Evolutionary conservation across 2,113 vertebrate species (phyloP), one percentile per base, ranked within the genome.

Genomic region (Phaethon lepturus): DNA sequence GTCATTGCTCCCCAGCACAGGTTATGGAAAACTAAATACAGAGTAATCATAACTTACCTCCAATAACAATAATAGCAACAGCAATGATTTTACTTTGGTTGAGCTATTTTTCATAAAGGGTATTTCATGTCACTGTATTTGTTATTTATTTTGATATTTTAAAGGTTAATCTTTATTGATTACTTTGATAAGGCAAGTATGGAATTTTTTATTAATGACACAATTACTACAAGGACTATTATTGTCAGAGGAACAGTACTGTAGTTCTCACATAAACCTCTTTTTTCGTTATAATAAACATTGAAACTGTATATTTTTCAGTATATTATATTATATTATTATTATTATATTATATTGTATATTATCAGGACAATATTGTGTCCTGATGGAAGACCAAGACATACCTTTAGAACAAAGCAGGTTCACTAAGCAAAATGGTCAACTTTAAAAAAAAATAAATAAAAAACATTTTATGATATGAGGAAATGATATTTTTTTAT

Each of bases 391-490:
- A 92, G 25, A 63, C 11, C 17, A 71, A 71, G 44, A 55, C 1
- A 22, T 33, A 29, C 10, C 4, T 44, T 52, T 33, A 52, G 17
- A 44, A 40, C 10, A 52, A 52, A 42, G 31, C 45, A 44, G 3
- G 6, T 59, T 42, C 3, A 50, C 4, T 38, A 76, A 86, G 1
- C 3, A 11, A 72, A 71, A 4, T 49, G 9, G 2, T 23, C 9
- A 40, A 38, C 29, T 85, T 13, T 28, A 15, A 66, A 60, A 29
- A 12, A n/a, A 69, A 74, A 12, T 44, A 44, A 45, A 45, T 45
- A 45, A 7, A 45, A 45, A 45, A 17, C 2, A 6, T 16, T 2
- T 1, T 47, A 55, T 10, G 40, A 52, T 19, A 42, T 0, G 1
- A 58, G 8, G 2, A 75, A 71, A 35, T n/a, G 17, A 44, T 6